These are phyloP conservation scores for Malachius bipustulatus DNA, from an alignment of 2,888 invertebrate species.

Conservation along the genomic window DNA sequence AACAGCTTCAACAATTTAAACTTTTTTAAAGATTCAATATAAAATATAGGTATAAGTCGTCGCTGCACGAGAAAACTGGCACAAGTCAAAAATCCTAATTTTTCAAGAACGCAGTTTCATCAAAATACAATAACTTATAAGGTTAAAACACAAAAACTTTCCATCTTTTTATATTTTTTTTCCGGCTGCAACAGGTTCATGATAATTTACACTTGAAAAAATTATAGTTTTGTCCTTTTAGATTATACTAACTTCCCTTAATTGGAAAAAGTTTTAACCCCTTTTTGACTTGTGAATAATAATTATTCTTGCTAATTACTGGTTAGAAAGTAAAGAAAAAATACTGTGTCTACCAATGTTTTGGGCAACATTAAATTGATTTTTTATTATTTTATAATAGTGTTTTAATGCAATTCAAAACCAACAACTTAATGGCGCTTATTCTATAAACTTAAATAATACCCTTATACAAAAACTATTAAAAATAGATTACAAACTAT, in stretches of 20 bases:
- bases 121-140: neutral
- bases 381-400: no score
- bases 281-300: slow-evolving; percentile 2
- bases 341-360: no score
- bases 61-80: neutral
- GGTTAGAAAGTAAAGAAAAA: no score
- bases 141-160: neutral
- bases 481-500: neutral
- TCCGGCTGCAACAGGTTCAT: no score
- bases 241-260: neutral
- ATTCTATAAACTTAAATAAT: neutral
- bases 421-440: no score
- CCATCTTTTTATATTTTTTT: neutral
- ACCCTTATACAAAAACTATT: neutral
- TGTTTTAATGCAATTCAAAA: no score
- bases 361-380: no score
- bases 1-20: no score
- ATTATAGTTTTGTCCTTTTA: neutral
- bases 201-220: neutral
- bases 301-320: neutral
- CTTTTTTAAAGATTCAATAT: no score
- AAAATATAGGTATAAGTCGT: no score
- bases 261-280: neutral
- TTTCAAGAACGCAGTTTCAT: neutral
- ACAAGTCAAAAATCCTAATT: neutral